A percentile compares a stretch with the other conserved stretches of the same genome.
Conservation (phyloP, 2,888 invertebrate genomes). For the Megastigmus dorsalis region DNA sequence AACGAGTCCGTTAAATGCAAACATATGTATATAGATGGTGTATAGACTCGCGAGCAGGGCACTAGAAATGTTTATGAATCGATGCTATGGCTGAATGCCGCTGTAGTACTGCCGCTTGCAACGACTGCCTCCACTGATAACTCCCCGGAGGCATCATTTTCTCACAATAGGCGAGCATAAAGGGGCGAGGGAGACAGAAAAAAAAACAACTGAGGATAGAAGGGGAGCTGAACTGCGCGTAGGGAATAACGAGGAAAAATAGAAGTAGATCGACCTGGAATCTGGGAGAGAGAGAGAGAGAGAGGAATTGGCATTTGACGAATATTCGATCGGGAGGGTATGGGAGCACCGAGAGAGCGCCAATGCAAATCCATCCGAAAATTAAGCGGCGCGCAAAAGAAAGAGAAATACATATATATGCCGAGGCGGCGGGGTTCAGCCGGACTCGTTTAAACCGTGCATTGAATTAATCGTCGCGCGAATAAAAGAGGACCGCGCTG, state of each 20-base stretch:
- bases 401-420: not conserved
- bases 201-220: not conserved
- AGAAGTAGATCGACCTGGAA: not conserved
- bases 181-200: constrained; percentile 1
- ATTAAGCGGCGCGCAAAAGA: constrained; percentile 5
- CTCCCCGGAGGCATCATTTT: constrained; percentile 45
- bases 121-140: constrained; percentile 18
- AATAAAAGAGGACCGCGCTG: not conserved
- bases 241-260: not conserved
- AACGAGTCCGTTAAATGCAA: not conserved
- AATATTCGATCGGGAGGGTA: not conserved
- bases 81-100: not conserved
- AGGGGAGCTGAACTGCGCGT: not conserved
- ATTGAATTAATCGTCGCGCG: constrained; percentile 35
- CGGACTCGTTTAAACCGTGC: constrained; percentile 23
- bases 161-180: constrained; percentile 41
- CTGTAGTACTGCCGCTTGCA: not conserved
- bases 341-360: not conserved
- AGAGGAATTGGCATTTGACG: not conserved
- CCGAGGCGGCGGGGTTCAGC: not conserved
- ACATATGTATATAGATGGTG: no score
- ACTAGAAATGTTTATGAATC: constrained; percentile 37
- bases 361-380: constrained; percentile 19
- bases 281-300: not conserved
- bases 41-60: no score